phyloP scores from a whole-genome alignment of 2,888 invertebrate genomes.

The Lucinisca nassula region DNA sequence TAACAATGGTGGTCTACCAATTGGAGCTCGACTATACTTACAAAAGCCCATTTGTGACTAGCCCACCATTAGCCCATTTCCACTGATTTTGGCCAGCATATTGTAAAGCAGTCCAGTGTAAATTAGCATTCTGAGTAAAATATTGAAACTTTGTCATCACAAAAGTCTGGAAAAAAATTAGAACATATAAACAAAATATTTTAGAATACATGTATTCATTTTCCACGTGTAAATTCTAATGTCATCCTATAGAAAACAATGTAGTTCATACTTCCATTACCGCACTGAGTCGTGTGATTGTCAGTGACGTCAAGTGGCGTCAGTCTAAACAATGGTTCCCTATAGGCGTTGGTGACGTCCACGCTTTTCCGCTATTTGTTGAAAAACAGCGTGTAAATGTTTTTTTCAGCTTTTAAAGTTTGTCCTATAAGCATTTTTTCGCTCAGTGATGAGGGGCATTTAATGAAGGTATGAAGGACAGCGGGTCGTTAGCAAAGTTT shows the following conservation, averaged over 20 bases:
- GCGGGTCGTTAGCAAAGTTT: too few relatives aligned
- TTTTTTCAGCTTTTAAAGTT: too few relatives aligned
- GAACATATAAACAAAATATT: background rate
- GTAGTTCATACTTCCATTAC: too few relatives aligned
- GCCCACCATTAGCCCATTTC: conserved; percentile 64
- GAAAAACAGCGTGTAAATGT: too few relatives aligned
- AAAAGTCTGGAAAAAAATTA: conserved; percentile 60
- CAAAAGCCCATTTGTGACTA: conserved; percentile 51
- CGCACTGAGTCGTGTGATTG: too few relatives aligned
- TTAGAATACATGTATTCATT: background rate
- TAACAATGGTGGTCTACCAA: too few relatives aligned
- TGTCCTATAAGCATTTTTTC: too few relatives aligned
- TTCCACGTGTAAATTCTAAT: background rate
- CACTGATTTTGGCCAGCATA: conserved; percentile 35
- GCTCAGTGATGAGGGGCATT: too few relatives aligned
- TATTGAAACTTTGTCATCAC: conserved; percentile 51
- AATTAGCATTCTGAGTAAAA: conserved; percentile 30
- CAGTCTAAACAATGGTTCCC: too few relatives aligned
- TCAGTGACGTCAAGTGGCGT: too few relatives aligned
- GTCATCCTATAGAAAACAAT: background rate
- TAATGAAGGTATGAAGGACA: too few relatives aligned
- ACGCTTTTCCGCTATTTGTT: background rate
- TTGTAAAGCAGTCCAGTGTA: conserved; percentile 71
- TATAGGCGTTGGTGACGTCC: background rate
- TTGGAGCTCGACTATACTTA: conserved; percentile 46